Evolutionary conservation across 2,113 vertebrate genomes (phyloP).

Genomic region (Pseudorasbora parva): DNA sequence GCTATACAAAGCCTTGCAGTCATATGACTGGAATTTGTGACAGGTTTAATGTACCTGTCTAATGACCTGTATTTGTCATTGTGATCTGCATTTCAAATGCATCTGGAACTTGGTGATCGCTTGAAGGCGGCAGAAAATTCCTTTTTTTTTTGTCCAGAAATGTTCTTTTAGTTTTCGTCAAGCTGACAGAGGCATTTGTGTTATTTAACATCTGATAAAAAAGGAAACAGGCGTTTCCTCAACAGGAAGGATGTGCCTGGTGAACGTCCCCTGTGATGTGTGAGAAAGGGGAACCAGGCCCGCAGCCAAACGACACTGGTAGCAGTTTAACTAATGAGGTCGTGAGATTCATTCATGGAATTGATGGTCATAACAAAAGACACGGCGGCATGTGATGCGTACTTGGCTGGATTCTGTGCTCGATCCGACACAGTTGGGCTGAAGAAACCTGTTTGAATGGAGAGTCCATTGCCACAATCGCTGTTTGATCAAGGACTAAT

Average conservation of each 20-base stretch:
- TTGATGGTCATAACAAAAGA: conserved; percentile 17
- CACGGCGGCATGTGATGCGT: background rate
- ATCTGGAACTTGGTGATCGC: background rate
- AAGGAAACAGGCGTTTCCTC: conserved; percentile 79
- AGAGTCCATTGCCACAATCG: background rate
- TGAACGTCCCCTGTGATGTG: conserved; percentile 71
- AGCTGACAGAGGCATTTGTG: conserved; percentile 56
- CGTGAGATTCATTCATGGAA: conserved; percentile 35
- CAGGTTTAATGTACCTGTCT: background rate
- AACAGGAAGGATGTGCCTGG: conserved; percentile 70
- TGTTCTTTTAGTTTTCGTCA: conserved; percentile 8
- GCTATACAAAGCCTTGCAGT: background rate
- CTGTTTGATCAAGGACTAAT: conserved; percentile 24
- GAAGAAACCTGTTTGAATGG: conserved; percentile 4
- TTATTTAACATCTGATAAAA: conserved; percentile 74
- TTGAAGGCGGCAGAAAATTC: background rate
- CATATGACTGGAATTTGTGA: conserved; percentile 33
- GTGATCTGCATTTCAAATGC: background rate
- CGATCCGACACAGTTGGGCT: background rate
- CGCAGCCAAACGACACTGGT: conserved; percentile 48
- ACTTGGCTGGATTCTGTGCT: background rate
- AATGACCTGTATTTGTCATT: conserved; percentile 11
- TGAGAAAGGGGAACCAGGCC: conserved; percentile 61
- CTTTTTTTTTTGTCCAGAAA: conserved; percentile 23
- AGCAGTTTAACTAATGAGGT: conserved; percentile 49